Conservation (phyloP, 2,797 vertebrate genomes). For the Sebastes iracundus region DNA sequence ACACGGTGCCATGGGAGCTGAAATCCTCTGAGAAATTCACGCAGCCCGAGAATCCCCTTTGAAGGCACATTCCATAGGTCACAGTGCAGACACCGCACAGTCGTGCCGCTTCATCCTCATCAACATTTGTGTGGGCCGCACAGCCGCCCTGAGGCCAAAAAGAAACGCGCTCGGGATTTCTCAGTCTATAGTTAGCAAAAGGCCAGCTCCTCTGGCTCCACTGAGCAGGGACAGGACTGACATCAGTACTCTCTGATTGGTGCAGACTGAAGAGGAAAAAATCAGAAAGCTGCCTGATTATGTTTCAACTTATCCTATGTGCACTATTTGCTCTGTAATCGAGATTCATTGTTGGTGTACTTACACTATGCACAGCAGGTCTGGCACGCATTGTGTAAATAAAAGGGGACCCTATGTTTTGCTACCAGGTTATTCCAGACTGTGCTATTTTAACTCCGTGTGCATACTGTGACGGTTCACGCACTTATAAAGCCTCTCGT, state of each 20-base stretch:
- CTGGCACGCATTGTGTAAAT: slow-evolving; percentile 51
- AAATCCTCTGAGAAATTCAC: slow-evolving; percentile 59
- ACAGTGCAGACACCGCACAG: slow-evolving; percentile 72
- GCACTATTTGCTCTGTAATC: slow-evolving; percentile 52
- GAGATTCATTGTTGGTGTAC: slow-evolving; percentile 49
- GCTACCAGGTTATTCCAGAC: slow-evolving; percentile 56
- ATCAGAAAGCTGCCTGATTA: slow-evolving; percentile 32
- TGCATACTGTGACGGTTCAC: slow-evolving; percentile 50
- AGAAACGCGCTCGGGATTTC: slow-evolving; percentile 67
- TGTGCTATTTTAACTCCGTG: slow-evolving; percentile 65
- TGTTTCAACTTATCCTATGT: slow-evolving; percentile 25
- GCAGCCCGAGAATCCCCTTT: slow-evolving; percentile 62
- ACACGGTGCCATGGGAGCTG: slow-evolving; percentile 32
- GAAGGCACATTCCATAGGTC: slow-evolving; percentile 78
- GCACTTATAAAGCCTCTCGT: slow-evolving; percentile 66
- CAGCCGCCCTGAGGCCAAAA: slow-evolving; percentile 65
- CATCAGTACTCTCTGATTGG: slow-evolving; percentile 52
- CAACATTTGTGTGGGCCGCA: slow-evolving; percentile 80
- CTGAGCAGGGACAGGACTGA: slow-evolving; percentile 38
- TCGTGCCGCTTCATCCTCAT: slow-evolving; percentile 69
- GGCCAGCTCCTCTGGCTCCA: slow-evolving; percentile 64
- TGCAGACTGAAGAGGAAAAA: slow-evolving; percentile 12
- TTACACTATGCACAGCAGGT: slow-evolving; percentile 46
- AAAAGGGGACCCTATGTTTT: slow-evolving; percentile 56
- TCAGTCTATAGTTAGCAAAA: slow-evolving; percentile 73